Percentiles rank a stretch among this genome's conserved stretches.
These are phyloP conservation scores for Pseudochirops cupreus DNA, from an alignment of 2,797 vertebrate genomes.

Conservation along the genomic window DNA sequence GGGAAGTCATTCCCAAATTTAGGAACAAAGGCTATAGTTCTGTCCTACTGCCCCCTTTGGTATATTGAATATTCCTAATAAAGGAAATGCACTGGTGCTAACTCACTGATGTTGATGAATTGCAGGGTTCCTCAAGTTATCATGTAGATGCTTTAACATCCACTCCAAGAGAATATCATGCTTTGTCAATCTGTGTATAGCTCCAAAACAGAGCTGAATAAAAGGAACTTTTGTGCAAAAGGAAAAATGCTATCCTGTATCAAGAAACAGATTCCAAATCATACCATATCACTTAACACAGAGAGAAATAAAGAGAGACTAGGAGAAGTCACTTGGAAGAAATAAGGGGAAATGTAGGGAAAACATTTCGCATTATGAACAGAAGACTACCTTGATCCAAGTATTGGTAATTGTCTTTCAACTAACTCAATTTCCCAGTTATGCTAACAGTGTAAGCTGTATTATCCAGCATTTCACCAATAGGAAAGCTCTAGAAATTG, in stretches of 20 bases:
- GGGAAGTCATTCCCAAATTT: conserved; percentile 66
- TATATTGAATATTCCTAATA: conserved; percentile 68
- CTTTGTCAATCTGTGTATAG: conserved; percentile 48
- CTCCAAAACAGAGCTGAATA: conserved; percentile 58
- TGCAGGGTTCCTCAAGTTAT: conserved; percentile 61
- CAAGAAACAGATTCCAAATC: conserved; percentile 41
- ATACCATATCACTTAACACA: conserved; percentile 34
- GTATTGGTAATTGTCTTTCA: conserved; percentile 36
- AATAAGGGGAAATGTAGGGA: conserved; percentile 32
- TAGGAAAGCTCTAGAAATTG: conserved; percentile 43
- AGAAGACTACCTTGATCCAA: conserved; percentile 36
- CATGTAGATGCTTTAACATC: conserved; percentile 68
- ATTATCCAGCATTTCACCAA: conserved; percentile 50
- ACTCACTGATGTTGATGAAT: conserved; percentile 71
- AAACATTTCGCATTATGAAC: conserved; percentile 50
- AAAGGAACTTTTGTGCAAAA: conserved; percentile 56
- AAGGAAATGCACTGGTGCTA: conserved; percentile 64
- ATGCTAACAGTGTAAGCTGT: conserved; percentile 29
- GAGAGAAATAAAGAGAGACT: conserved; percentile 19
- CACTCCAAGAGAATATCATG: conserved; percentile 69
- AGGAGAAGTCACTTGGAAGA: conserved; percentile 46
- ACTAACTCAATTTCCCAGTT: conserved; percentile 42
- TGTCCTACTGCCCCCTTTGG: conserved; percentile 23
- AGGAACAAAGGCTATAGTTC: background rate
- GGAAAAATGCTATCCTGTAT: conserved; percentile 43